Conservation (phyloP, 2,888 invertebrate species). For the Clistopyga incitator region DNA sequence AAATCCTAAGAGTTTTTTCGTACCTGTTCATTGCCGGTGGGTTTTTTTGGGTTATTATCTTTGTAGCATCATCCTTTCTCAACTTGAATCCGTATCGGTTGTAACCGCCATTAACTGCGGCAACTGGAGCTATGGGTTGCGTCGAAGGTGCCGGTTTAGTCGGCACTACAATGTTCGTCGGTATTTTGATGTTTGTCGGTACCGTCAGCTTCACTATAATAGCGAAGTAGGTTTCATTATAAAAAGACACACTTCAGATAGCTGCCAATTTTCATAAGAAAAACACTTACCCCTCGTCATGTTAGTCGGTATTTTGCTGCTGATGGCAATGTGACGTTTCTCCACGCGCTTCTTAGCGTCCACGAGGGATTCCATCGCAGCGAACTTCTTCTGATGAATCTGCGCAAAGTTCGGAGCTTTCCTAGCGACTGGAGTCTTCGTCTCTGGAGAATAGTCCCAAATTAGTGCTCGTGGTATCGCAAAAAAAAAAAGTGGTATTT, state of each 20-base stretch:
- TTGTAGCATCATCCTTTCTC: constrained; percentile 80
- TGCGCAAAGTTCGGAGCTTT: constrained; percentile 90
- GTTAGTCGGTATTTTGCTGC: constrained; percentile 62
- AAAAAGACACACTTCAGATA: background rate
- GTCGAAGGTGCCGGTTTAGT: constrained; percentile 27
- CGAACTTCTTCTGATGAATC: constrained; percentile 88
- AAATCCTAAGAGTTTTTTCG: background rate
- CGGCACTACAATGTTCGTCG: background rate
- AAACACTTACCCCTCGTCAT: constrained; percentile 42
- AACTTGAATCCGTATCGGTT: constrained; percentile 85
- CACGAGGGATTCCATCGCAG: constrained; percentile 89
- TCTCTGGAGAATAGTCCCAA: constrained; percentile 62
- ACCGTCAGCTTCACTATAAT: constrained; percentile 5
- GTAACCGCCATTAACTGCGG: constrained; percentile 59
- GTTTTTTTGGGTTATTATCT: constrained; percentile 68
- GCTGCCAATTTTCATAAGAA: too few species aligned
- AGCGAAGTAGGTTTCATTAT: background rate
- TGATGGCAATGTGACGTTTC: constrained; percentile 73
- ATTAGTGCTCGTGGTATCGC: background rate
- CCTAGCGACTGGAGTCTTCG: constrained; percentile 79
- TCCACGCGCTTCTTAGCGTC: constrained; percentile 83
- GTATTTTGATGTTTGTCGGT: background rate
- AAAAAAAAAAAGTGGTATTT: background rate
- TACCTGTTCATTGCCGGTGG: constrained; percentile 58
- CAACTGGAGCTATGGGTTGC: constrained; percentile 42